Evolutionary conservation across 2,888 invertebrate species (phyloP), one percentile per base, ranked within the genome.

Genomic region (Eristalis pertinax): DNA sequence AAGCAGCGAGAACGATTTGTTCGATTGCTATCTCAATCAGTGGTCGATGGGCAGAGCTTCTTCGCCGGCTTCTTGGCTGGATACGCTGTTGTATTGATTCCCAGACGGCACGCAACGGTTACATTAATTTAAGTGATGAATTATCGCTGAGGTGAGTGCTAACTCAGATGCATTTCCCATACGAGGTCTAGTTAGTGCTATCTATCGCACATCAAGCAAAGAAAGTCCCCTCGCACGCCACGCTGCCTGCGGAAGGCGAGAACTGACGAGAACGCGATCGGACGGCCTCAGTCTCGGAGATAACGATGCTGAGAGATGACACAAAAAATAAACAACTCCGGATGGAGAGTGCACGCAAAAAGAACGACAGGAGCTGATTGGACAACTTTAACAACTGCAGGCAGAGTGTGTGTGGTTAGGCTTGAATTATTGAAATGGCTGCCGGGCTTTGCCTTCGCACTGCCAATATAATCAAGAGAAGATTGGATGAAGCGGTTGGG

Each of bases 1-100:
- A 41, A 32, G 41, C 60, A 22, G 72, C 35, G 22, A 38, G 38
- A 41, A 62, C 76, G 63, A 86, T 86, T 86, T 86, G 78, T 70
- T 75, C 83, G 86, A 86, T 86, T 86, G 72, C 60, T 86, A 86
- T 86, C 86, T 83, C 83, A 86, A 86, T 86, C 78, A 83, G 50
- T 22, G 58, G 70, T 69, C 69, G 65, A 76, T 56, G 50, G 38
- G 73, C 67, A 58, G 50, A 56, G 62, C 74, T 78, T 72, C 80
- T 70, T 13, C 43, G 41, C 58, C 38, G 73, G 69, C 81, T 72
- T 65, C 72, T 26, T 68, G 22, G 43, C 80, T 32, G 72, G 35
- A 2, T 35, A 19, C 4, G 10, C 13, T n/a, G 19, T 38, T n/a
- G 56, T 64, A 76, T 78, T 50, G 72, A 84, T 84, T 80, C 50